A percentile compares a stretch with the other conserved stretches of the same genome.
Evolutionary conservation across 2,113 vertebrate genomes (phyloP).

Genomic region (Meleagris gallopavo): DNA sequence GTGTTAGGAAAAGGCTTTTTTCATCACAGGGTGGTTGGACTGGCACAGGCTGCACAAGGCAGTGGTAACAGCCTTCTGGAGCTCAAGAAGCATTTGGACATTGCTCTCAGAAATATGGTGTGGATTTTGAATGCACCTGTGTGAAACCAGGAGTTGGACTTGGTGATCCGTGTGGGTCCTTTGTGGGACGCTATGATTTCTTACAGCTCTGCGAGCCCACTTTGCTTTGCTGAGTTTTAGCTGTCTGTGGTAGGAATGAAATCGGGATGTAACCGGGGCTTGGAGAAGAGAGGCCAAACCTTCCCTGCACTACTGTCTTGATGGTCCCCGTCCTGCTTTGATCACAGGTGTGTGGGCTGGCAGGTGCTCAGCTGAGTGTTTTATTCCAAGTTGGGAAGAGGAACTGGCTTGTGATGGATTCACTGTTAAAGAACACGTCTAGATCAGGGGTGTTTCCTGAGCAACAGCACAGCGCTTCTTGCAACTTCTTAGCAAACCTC

Average conservation of each 20-base stretch:
- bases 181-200: neutral
- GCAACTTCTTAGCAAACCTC: conserved; percentile 36
- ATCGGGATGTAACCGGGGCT: neutral
- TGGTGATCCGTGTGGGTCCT: neutral
- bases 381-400: conserved; percentile 40
- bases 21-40: neutral
- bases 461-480: conserved; percentile 5
- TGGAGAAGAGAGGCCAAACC: neutral
- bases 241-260: conserved; percentile 32
- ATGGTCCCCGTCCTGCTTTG: conserved; percentile 25
- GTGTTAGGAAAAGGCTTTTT: neutral
- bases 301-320: conserved; percentile 22
- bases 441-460: conserved; percentile 30
- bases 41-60: neutral
- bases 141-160: neutral
- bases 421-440: conserved; percentile 24
- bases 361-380: conserved; percentile 64
- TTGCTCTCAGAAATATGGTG: neutral
- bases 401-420: conserved; percentile 1
- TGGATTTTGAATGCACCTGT: neutral
- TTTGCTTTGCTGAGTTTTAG: neutral
- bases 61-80: neutral
- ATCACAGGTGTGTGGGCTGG: neutral
- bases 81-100: neutral
- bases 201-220: neutral